phyloP scores from a whole-genome alignment of 2,797 vertebrate genomes.

The Melanotaenia boesemani region DNA sequence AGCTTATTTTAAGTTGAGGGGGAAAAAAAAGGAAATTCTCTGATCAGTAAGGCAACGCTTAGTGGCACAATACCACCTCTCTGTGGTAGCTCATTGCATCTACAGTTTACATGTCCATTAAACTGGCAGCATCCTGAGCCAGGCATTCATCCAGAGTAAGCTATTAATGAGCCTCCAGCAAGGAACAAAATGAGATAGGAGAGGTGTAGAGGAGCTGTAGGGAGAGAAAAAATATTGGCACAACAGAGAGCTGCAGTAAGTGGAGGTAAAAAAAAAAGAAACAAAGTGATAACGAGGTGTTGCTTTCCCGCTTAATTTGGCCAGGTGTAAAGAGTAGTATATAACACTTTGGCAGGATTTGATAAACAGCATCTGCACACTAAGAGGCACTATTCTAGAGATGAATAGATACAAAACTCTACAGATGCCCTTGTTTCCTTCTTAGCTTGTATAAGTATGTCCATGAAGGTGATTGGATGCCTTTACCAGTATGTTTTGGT shows the following conservation, averaged over 20 bases:
- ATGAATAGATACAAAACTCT: conserved; percentile 32
- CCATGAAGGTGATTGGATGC: not conserved
- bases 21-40: not conserved
- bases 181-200: conserved; percentile 50
- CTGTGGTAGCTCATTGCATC: conserved; percentile 26
- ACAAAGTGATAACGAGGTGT: conserved; percentile 53
- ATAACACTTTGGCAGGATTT: conserved; percentile 51
- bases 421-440: conserved; percentile 5
- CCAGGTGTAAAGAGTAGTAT: conserved; percentile 31
- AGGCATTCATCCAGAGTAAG: conserved; percentile 61
- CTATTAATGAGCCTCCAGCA: conserved; percentile 64
- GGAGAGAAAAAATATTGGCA: conserved; percentile 30
- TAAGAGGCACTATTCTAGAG: conserved; percentile 15
- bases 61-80: conserved; percentile 47
- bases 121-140: conserved; percentile 48
- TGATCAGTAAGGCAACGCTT: not conserved
- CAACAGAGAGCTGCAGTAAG: conserved; percentile 32
- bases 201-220: conserved; percentile 28
- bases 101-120: conserved; percentile 38
- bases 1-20: not conserved
- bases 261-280: conserved; percentile 11
- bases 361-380: conserved; percentile 40
- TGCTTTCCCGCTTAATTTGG: conserved; percentile 40
- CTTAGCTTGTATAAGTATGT: not conserved
- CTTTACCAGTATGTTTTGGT: not conserved